Conservation (phyloP, 2,888 invertebrate genomes). For the Hydrotaea cyrtoneurina region DNA sequence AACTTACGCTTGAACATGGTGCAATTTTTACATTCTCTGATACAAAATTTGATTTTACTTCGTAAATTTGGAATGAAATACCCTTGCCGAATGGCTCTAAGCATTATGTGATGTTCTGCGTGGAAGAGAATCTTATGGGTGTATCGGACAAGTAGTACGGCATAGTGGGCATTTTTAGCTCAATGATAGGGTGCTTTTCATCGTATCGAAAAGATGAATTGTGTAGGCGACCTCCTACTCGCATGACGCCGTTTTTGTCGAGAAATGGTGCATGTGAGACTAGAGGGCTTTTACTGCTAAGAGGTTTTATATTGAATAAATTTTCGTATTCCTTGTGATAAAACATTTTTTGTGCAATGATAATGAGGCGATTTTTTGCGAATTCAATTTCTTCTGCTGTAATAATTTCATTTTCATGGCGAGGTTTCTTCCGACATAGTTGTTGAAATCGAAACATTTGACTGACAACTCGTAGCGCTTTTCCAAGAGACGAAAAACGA, state of each 20-base stretch:
- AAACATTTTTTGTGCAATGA: background rate
- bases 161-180: background rate
- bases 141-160: background rate
- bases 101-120: constrained; percentile 6
- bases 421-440: background rate
- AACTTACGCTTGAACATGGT: constrained; percentile 42
- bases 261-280: background rate
- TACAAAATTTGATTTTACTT: constrained; percentile 32
- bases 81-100: constrained; percentile 25
- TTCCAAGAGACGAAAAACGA: constrained; percentile 8
- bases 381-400: constrained; percentile 7
- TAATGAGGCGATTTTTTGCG: background rate
- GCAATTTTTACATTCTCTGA: constrained; percentile 51
- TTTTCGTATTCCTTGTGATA: constrained; percentile 3
- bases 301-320: background rate
- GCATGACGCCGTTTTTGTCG: background rate
- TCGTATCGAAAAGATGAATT: background rate
- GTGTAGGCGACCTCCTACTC: background rate
- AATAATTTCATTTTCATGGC: background rate
- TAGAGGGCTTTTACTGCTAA: background rate
- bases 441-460: background rate
- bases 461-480: constrained; percentile 1
- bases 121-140: constrained; percentile 17
- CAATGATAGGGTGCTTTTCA: constrained; percentile 6
- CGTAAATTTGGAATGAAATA: constrained; percentile 41